Percentiles rank a stretch among this genome's conserved stretches.
These are phyloP conservation scores for Hyles euphorbiae DNA, from an alignment of 1,140 invertebrate genomes.

Conservation along the genomic window DNA sequence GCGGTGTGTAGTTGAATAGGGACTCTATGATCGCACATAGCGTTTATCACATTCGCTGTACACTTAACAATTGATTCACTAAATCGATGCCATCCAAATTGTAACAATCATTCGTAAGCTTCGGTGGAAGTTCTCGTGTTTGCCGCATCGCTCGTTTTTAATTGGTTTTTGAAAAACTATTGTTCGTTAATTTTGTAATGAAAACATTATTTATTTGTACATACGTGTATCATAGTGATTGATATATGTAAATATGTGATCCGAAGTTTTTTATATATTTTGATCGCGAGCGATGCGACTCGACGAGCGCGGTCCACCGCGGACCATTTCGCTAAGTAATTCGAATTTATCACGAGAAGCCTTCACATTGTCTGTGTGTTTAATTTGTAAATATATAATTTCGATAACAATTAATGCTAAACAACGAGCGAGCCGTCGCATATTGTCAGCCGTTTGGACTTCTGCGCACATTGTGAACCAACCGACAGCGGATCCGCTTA, in stretches of 20 bases:
- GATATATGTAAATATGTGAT: conserved; percentile 19
- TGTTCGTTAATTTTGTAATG: too few species aligned
- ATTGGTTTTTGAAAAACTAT: too few species aligned
- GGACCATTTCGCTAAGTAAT: conserved; percentile 25
- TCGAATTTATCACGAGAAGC: conserved; percentile 56
- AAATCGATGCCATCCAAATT: conserved; percentile 48
- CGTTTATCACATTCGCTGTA: conserved; percentile 43
- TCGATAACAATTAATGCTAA: conserved; percentile 63
- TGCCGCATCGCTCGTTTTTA: neutral
- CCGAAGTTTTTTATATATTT: neutral
- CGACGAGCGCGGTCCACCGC: too few species aligned
- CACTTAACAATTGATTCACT: conserved; percentile 6
- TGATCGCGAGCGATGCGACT: too few species aligned
- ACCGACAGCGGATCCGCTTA: conserved; percentile 22
- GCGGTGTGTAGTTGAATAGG: conserved; percentile 50
- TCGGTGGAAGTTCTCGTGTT: conserved; percentile 38
- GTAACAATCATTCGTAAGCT: conserved; percentile 23
- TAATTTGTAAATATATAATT: conserved; percentile 69
- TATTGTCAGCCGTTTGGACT: conserved; percentile 60
- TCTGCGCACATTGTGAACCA: conserved; percentile 55
- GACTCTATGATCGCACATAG: conserved; percentile 51
- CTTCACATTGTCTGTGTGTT: conserved; percentile 57
- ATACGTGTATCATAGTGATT: conserved; percentile 45
- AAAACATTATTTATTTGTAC: conserved; percentile 48
- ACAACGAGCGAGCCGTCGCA: conserved; percentile 62